Conservation (phyloP, 2,888 invertebrate species). For the Cyclophora albipunctata region DNA sequence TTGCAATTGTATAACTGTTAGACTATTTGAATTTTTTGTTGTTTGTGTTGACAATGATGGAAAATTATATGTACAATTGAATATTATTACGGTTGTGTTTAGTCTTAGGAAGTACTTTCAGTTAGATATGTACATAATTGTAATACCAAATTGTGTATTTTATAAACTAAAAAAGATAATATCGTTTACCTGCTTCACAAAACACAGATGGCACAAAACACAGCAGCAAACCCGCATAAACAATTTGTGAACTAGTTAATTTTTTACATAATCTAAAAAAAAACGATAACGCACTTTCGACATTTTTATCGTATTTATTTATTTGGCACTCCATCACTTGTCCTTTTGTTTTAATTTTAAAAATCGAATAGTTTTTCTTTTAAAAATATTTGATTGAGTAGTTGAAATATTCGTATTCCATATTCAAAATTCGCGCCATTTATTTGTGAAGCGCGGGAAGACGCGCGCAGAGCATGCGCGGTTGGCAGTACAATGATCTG, state of each 20-base stretch:
- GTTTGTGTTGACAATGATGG: too few species aligned
- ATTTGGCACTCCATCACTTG: constrained; percentile 26
- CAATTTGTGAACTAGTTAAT: constrained; percentile 28
- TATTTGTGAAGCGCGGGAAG: constrained; percentile 38
- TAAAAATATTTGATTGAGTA: constrained; percentile 1
- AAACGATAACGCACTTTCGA: constrained; percentile 21
- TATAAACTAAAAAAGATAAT: too few species aligned
- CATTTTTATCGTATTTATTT: constrained; percentile 14
- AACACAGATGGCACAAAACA: constrained; percentile 49
- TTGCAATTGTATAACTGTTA: too few species aligned
- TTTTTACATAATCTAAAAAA: constrained; percentile 38
- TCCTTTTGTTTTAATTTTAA: constrained; percentile 1
- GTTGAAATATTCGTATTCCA: constrained; percentile 3
- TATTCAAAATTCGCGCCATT: constrained; percentile 37
- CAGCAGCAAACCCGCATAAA: constrained; percentile 57
- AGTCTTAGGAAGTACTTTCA: too few species aligned
- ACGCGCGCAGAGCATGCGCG: constrained; percentile 59
- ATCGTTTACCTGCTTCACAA: constrained; percentile 42
- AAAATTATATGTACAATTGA: too few species aligned
- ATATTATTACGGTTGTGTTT: too few species aligned
- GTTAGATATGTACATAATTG: too few species aligned
- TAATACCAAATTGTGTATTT: too few species aligned
- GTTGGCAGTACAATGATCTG: constrained; percentile 48
- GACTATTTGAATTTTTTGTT: too few species aligned
- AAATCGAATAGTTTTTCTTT: neutral